phyloP scores from a whole-genome alignment of 2,888 invertebrate genomes.

The Agrochola lychnidis region DNA sequence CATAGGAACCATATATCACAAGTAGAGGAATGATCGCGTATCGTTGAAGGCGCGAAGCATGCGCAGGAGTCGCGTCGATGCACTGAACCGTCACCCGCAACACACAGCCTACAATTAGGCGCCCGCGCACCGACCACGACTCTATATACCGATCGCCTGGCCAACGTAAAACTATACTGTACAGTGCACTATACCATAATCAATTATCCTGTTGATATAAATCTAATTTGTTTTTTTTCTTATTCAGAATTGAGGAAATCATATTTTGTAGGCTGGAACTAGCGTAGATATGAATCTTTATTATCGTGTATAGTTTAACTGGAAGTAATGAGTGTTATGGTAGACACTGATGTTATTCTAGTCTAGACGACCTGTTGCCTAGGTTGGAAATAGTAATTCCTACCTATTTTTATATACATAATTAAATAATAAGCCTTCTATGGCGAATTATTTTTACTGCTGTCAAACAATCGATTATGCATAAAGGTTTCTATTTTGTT shows the following conservation, averaged over 20 bases:
- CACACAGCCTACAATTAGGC: constrained; percentile 79
- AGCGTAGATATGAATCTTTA: constrained; percentile 43
- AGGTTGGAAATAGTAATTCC: constrained; percentile 19
- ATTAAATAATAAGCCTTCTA: constrained; percentile 6
- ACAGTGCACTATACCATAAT: constrained; percentile 48
- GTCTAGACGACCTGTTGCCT: constrained; percentile 1
- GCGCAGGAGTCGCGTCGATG: constrained; percentile 66
- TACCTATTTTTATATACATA: background rate
- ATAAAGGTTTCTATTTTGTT: background rate
- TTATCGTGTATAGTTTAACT: constrained; percentile 32
- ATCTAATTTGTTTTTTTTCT: constrained; percentile 62
- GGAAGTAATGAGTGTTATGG: constrained; percentile 30
- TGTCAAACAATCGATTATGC: background rate
- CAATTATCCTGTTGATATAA: constrained; percentile 64
- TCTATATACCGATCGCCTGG: constrained; percentile 80
- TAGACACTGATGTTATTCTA: constrained; percentile 2
- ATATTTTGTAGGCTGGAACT: constrained; percentile 36
- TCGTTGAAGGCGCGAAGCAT: constrained; percentile 58
- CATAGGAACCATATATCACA: constrained; percentile 69
- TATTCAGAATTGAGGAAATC: constrained; percentile 61
- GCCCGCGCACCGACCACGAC: constrained; percentile 78
- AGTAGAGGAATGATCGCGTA: constrained; percentile 48
- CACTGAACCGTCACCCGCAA: constrained; percentile 70
- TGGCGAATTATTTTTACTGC: background rate
- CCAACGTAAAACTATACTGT: constrained; percentile 58